Evolutionary conservation across 2,797 vertebrate genomes (phyloP), one percentile per base, ranked within the genome.

Genomic region (Merluccius polli): DNA sequence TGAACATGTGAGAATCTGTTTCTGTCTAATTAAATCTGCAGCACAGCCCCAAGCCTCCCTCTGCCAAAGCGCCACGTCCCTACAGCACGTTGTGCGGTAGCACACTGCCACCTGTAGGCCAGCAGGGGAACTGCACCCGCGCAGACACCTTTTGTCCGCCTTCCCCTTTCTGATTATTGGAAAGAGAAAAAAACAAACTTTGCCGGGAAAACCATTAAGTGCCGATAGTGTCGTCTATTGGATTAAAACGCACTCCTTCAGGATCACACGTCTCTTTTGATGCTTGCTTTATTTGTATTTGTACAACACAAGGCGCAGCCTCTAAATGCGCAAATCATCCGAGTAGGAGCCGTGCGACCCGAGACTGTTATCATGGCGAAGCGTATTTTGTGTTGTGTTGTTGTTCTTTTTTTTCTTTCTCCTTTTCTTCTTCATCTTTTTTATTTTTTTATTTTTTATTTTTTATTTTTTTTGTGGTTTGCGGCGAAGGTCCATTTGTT

Each of bases 21-120:
- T 94, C 92, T 94, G 92, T 94, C 93, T 93, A 94, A 93, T 95
- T 95, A 94, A 94, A 94, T 93, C 91, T 89, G 84, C 90, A 91
- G 88, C 92, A 93, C 87, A 92, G 90, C 88, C 92, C 92, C 89
- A 82, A 91, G 90, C 89, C 90, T 87, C 86, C 89, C 88, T 86
- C 85, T 90, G 89, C 87, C 92, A 93, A n/a, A 92, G 85, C 75
- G 83, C 88, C 82, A 78, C 77, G 88, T 84, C 82, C 85, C 80
- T 86, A 78, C 6, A 3, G 78, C 78, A 75, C 79, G 75, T 89
- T 94, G 83, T 85, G 86, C 92, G 93, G 93, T 91, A 89, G 89
- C 89, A 93, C 89, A 95, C 92, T 94, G 94, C 94, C 94, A 94
- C 93, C 94, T 95, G 94, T 91, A 91, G 92, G 82, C 83, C 79